phyloP scores from a whole-genome alignment of 2,113 vertebrate species.

The Scomber scombrus region DNA sequence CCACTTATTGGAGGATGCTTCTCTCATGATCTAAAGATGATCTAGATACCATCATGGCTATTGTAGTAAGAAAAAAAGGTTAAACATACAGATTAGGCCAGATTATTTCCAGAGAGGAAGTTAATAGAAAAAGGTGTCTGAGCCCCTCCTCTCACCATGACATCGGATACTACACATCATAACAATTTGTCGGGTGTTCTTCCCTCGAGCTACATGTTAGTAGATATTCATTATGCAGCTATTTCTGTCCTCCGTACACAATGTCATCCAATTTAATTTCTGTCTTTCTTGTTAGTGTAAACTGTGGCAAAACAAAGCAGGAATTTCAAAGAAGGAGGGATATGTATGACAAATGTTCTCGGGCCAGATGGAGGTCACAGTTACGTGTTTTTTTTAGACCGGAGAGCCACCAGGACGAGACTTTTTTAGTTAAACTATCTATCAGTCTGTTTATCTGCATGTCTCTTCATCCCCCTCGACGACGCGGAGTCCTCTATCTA shows the following conservation, averaged over 20 bases:
- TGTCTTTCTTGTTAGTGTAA: conserved; percentile 24
- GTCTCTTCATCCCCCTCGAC: conserved; percentile 24
- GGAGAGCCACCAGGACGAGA: neutral
- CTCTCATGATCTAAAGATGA: neutral
- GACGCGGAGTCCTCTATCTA: conserved; percentile 44
- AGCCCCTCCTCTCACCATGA: conserved; percentile 17
- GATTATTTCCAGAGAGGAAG: conserved; percentile 8
- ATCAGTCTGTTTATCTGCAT: conserved; percentile 33
- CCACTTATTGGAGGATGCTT: neutral
- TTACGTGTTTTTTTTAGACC: conserved; percentile 10
- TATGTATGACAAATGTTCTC: conserved; percentile 6
- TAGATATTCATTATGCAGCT: conserved; percentile 29
- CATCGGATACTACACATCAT: conserved; percentile 35
- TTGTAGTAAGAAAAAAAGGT: neutral
- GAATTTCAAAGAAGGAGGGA: neutral
- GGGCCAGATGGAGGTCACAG: conserved; percentile 27
- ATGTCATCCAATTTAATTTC: conserved; percentile 34
- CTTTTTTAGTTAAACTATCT: conserved; percentile 8
- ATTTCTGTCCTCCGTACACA: conserved; percentile 25
- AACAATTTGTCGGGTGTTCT: conserved; percentile 26
- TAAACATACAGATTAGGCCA: conserved; percentile 21
- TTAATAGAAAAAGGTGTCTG: conserved; percentile 1
- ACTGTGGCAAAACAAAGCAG: neutral
- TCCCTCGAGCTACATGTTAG: conserved; percentile 28
- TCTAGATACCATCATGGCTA: neutral